Evolutionary conservation across 1,140 invertebrate genomes (phyloP).

Genomic region (Lasaia peninsularis): DNA sequence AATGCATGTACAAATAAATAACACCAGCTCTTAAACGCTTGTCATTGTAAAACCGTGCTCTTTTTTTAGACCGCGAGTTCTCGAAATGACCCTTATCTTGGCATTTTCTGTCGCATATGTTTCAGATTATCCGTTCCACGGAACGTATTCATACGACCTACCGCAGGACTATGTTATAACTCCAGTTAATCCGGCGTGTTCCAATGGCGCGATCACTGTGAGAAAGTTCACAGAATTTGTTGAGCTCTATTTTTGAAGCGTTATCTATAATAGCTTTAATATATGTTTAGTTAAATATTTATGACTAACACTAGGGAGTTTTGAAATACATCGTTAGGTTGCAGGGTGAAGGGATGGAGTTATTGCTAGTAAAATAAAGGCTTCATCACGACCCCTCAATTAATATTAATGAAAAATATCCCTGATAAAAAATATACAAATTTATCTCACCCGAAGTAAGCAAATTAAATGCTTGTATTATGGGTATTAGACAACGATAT

Average conservation of each 20-base stretch:
- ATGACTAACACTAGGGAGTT: too few relatives aligned
- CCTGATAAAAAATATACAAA: too few relatives aligned
- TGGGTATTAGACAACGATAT: too few relatives aligned
- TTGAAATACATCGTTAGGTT: too few relatives aligned
- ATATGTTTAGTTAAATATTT: too few relatives aligned
- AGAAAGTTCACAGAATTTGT: conserved; percentile 42
- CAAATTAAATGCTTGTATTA: too few relatives aligned
- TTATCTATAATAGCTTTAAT: not conserved
- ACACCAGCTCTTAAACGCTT: conserved; percentile 62
- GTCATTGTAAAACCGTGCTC: conserved; percentile 69
- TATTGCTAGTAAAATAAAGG: too few relatives aligned
- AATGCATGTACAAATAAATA: conserved; percentile 75
- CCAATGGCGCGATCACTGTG: conserved; percentile 47
- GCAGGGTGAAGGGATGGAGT: too few relatives aligned
- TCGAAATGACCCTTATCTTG: conserved; percentile 69
- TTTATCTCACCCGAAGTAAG: too few relatives aligned
- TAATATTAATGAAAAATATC: too few relatives aligned
- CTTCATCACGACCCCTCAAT: too few relatives aligned
- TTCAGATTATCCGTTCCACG: conserved; percentile 68
- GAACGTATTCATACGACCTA: conserved; percentile 65
- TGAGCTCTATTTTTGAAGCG: conserved; percentile 34
- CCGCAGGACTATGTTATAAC: conserved; percentile 60
- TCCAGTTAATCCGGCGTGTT: conserved; percentile 61
- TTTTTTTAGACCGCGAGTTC: conserved; percentile 65
- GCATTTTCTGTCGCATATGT: conserved; percentile 69